These are phyloP conservation scores for Ranitomeya imitator DNA, from an alignment of 2,113 vertebrate species.

Conservation along the genomic window DNA sequence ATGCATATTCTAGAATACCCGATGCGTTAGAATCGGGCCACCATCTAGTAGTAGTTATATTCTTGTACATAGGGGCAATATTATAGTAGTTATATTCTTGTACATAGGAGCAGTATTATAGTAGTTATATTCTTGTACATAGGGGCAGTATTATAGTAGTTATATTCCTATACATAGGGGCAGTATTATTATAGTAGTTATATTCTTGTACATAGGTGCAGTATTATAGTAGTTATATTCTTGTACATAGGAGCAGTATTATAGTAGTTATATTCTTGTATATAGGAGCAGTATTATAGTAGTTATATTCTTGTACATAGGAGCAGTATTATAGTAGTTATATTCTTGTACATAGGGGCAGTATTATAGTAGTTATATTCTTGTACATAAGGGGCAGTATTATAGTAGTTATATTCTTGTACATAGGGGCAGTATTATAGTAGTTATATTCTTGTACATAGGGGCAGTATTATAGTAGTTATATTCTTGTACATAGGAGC, in stretches of 20 bases:
- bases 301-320: too few species aligned
- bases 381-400: background rate
- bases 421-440: background rate
- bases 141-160: background rate
- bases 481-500: background rate
- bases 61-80: background rate
- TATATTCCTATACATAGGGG: too few species aligned
- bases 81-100: background rate
- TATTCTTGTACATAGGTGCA: too few species aligned
- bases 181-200: too few species aligned
- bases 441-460: conserved; percentile 2
- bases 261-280: too few species aligned
- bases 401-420: conserved; percentile 4
- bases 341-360: background rate
- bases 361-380: conserved; percentile 14
- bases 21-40: too few species aligned
- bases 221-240: too few species aligned
- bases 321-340: too few species aligned
- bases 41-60: background rate
- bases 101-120: background rate
- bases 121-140: conserved; percentile 1
- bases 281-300: too few species aligned
- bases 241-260: too few species aligned
- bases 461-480: conserved; percentile 9
- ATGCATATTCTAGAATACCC: too few species aligned